phyloP scores from a whole-genome alignment of 2,888 invertebrate genomes.

The Phortica okadai region DNA sequence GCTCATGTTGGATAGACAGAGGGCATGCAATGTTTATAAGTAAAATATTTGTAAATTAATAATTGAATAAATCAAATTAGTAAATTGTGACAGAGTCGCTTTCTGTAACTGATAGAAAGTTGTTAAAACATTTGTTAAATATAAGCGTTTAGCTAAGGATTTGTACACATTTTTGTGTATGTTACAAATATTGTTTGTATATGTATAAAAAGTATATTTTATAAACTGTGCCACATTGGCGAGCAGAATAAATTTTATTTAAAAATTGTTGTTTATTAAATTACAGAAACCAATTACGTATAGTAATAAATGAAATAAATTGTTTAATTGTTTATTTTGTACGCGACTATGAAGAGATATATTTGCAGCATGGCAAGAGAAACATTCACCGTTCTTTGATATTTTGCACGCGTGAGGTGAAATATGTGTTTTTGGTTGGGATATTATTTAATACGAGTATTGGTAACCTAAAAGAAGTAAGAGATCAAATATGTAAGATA shows the following conservation, averaged over 20 bases:
- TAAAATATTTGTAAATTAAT: background rate
- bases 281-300: slow-evolving; percentile 34
- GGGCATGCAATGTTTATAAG: slow-evolving; percentile 57
- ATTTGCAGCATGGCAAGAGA: background rate
- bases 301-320: slow-evolving; percentile 29
- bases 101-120: slow-evolving; percentile 4
- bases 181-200: background rate
- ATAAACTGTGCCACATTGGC: slow-evolving; percentile 27
- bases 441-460: slow-evolving; percentile 57
- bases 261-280: background rate
- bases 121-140: slow-evolving; percentile 19
- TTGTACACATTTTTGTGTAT: slow-evolving; percentile 33
- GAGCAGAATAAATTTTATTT: background rate
- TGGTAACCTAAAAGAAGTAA: slow-evolving; percentile 63
- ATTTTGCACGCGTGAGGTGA: slow-evolving; percentile 47
- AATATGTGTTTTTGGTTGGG: slow-evolving; percentile 12
- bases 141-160: slow-evolving; percentile 30
- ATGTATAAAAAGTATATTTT: slow-evolving; percentile 19
- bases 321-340: background rate
- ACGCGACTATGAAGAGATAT: background rate
- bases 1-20: slow-evolving; percentile 33
- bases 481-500: slow-evolving; percentile 44
- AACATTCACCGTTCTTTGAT: slow-evolving; percentile 36
- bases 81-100: slow-evolving; percentile 27
- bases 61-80: slow-evolving; percentile 44